phyloP scores from a whole-genome alignment of 1,140 invertebrate genomes.

The Macrocentrus cingulum region DNA sequence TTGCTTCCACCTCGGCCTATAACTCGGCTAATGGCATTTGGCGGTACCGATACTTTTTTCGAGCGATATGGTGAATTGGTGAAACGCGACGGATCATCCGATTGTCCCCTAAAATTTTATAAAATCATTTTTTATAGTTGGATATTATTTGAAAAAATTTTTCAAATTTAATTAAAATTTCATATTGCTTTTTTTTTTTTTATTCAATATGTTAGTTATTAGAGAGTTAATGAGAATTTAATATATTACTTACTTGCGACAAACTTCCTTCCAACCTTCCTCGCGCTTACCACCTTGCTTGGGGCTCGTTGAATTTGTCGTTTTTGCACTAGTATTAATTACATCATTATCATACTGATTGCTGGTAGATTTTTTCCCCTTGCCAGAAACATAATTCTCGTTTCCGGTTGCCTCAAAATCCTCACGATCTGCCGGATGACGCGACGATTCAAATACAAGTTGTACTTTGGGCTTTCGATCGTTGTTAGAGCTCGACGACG shows the following conservation, averaged over 20 bases:
- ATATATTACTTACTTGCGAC: constrained; percentile 71
- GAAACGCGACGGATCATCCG: constrained; percentile 54
- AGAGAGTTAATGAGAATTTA: too few relatives aligned
- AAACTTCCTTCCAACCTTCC: constrained; percentile 97
- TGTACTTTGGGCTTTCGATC: constrained; percentile 58
- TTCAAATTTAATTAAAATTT: too few relatives aligned
- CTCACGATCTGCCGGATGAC: constrained; percentile 68
- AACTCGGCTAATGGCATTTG: constrained; percentile 91
- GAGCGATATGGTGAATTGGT: constrained; percentile 60
- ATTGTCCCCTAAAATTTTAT: constrained; percentile 45
- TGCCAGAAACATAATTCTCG: constrained; percentile 61
- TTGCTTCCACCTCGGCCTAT: constrained; percentile 95
- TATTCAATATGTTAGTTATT: too few relatives aligned
- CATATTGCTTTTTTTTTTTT: too few relatives aligned
- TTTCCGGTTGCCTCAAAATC: constrained; percentile 71
- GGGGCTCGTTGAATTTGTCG: constrained; percentile 63
- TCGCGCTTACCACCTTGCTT: constrained; percentile 78
- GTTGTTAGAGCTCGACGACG: constrained; percentile 32
- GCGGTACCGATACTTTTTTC: constrained; percentile 89
- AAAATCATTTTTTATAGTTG: too few relatives aligned
- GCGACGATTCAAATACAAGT: constrained; percentile 63
- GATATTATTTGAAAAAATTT: too few relatives aligned
- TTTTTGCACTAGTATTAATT: constrained; percentile 44
- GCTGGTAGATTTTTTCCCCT: constrained; percentile 58
- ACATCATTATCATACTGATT: constrained; percentile 57